Evolutionary conservation across 2,797 vertebrate species (phyloP).

Genomic region (Pantherophis vulpinus): DNA sequence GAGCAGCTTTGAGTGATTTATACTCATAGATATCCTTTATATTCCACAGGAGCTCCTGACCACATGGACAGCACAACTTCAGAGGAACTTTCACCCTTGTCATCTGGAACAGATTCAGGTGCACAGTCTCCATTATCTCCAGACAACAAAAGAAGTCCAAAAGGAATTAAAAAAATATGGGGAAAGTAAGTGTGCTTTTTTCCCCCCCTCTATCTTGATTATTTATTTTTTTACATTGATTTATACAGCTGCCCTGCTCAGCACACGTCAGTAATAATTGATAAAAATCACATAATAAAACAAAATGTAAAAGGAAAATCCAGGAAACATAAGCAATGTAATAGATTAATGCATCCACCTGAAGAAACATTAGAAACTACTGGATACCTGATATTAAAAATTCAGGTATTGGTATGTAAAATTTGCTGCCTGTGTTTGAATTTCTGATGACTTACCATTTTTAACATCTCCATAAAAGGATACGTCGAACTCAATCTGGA

Average conservation of each 20-base stretch:
- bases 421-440: slow-evolving; percentile 40
- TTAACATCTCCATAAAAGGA: slow-evolving; percentile 72
- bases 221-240: background rate
- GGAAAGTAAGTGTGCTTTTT: slow-evolving; percentile 86
- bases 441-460: slow-evolving; percentile 8
- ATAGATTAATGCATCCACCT: background rate
- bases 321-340: background rate
- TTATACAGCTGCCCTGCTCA: background rate
- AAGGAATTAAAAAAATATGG: slow-evolving; percentile 94
- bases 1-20: background rate
- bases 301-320: background rate
- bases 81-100: slow-evolving; percentile 77
- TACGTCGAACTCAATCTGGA: slow-evolving; percentile 91
- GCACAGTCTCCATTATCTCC: slow-evolving; percentile 82
- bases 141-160: slow-evolving; percentile 89
- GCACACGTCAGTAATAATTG: background rate
- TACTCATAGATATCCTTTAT: slow-evolving; percentile 38
- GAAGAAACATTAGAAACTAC: background rate
- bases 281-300: background rate
- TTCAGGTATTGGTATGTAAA: slow-evolving; percentile 1
- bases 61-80: slow-evolving; percentile 69
- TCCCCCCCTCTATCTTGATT: background rate
- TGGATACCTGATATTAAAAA: background rate
- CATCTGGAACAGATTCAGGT: slow-evolving; percentile 77
- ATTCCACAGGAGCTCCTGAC: slow-evolving; percentile 79